phyloP scores from a whole-genome alignment of 1,140 invertebrate genomes.

The Anastrepha obliqua region DNA sequence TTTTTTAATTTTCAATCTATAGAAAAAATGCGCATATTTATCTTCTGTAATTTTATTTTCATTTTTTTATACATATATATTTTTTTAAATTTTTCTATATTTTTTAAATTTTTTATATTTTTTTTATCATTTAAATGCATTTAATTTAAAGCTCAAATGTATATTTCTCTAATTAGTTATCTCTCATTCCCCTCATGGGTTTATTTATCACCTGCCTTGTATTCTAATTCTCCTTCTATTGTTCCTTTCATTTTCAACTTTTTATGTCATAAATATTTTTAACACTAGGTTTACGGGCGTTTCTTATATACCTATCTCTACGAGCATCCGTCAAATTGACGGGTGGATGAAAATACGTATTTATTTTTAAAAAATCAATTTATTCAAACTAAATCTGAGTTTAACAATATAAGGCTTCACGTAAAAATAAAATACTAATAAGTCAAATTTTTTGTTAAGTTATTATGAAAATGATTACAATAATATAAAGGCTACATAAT shows the following conservation, averaged over 20 bases:
- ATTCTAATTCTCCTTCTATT: background rate
- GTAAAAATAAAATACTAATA: background rate
- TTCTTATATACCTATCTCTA: too few species aligned
- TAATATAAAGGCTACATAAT: too few species aligned
- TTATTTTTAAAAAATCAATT: background rate
- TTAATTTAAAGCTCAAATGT: too few species aligned
- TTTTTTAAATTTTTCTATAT: background rate
- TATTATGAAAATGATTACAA: too few species aligned
- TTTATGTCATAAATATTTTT: slow-evolving; percentile 73
- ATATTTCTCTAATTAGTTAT: too few species aligned
- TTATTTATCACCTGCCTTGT: slow-evolving; percentile 12
- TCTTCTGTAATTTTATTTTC: too few species aligned
- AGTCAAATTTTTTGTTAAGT: too few species aligned
- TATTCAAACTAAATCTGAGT: background rate
- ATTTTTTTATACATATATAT: background rate
- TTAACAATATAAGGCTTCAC: slow-evolving; percentile 9
- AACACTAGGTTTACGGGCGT: too few species aligned
- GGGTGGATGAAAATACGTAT: too few species aligned
- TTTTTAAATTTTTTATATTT: background rate
- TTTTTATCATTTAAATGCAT: background rate
- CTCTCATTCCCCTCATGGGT: background rate
- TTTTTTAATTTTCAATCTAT: too few species aligned
- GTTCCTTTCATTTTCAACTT: background rate
- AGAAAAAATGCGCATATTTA: too few species aligned
- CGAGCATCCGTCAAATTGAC: too few species aligned